phyloP scores from a whole-genome alignment of 92 coral and sea anemone species.

The Parazoanthus atlanticus region DNA sequence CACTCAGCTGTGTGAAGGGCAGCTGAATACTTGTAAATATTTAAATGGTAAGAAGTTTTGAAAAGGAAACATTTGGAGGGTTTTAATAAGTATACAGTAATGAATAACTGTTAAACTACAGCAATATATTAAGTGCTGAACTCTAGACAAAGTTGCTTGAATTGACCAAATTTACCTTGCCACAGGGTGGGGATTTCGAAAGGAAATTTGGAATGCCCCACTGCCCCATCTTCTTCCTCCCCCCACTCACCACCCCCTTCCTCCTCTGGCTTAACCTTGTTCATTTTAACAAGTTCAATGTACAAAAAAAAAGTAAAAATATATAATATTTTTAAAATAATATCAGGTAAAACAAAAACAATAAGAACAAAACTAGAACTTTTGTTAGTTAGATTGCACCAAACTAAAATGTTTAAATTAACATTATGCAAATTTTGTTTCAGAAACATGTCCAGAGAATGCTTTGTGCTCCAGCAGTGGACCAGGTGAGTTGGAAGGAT shows the following conservation, averaged over 20 bases:
- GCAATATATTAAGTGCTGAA: too few relatives aligned
- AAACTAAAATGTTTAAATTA: neutral
- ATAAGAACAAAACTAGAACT: too few relatives aligned
- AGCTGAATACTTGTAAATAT: slow-evolving; percentile 53
- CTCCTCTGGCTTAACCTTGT: neutral
- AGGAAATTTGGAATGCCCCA: too few relatives aligned
- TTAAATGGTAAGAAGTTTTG: slow-evolving; percentile 64
- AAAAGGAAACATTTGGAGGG: neutral
- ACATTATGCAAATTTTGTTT: neutral
- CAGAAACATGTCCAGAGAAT: slow-evolving; percentile 30
- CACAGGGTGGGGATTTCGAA: too few relatives aligned
- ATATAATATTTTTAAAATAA: too few relatives aligned
- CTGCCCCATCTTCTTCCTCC: too few relatives aligned
- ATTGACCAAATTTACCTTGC: too few relatives aligned
- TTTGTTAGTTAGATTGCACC: neutral
- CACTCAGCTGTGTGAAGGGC: slow-evolving; percentile 56
- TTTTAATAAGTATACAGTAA: neutral
- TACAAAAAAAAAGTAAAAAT: neutral
- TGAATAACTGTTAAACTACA: too few relatives aligned
- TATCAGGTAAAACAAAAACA: too few relatives aligned
- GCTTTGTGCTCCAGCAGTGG: slow-evolving; percentile 30
- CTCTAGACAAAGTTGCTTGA: too few relatives aligned
- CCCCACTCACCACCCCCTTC: too few relatives aligned
- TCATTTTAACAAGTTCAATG: neutral
- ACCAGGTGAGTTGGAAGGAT: slow-evolving; percentile 18